phyloP scores from a whole-genome alignment of 1,140 invertebrate species.

The Sinonovacula constricta region DNA sequence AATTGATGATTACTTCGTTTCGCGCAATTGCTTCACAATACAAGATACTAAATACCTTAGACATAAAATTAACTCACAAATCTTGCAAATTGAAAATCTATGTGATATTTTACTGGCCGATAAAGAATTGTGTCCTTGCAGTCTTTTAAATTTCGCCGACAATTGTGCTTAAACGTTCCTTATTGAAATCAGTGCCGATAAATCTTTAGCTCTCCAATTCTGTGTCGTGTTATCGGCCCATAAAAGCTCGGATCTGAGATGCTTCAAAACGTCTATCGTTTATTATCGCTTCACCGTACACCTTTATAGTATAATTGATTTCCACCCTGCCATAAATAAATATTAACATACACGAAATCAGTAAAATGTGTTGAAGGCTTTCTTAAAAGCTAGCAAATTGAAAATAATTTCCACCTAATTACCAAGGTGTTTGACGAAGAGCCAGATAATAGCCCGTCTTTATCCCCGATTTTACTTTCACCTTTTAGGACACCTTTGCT shows the following conservation, averaged over 20 bases:
- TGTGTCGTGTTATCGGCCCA: neutral
- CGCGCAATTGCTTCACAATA: neutral
- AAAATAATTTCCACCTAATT: neutral
- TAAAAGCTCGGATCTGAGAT: neutral
- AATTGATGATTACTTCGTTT: neutral
- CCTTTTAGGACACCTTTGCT: too few relatives aligned
- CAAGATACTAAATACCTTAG: neutral
- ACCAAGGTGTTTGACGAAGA: neutral
- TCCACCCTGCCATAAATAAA: neutral
- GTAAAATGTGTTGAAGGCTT: neutral
- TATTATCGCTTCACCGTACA: neutral
- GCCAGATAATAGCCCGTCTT: too few relatives aligned
- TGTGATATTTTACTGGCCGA: neutral
- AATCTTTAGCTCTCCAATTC: neutral
- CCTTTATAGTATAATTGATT: neutral
- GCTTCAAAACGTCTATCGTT: neutral
- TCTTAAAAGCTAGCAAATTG: constrained; percentile 1
- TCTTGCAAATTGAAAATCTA: neutral
- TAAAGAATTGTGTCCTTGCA: neutral
- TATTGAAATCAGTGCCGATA: neutral
- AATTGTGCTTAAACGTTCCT: neutral
- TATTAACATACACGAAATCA: neutral
- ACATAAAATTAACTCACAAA: neutral
- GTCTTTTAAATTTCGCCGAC: neutral
- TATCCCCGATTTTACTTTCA: too few relatives aligned